Percentiles rank a stretch among this genome's conserved stretches.
These are phyloP conservation scores for Glyptemys insculpta DNA, from an alignment of 2,797 vertebrate genomes.

Conservation along the genomic window DNA sequence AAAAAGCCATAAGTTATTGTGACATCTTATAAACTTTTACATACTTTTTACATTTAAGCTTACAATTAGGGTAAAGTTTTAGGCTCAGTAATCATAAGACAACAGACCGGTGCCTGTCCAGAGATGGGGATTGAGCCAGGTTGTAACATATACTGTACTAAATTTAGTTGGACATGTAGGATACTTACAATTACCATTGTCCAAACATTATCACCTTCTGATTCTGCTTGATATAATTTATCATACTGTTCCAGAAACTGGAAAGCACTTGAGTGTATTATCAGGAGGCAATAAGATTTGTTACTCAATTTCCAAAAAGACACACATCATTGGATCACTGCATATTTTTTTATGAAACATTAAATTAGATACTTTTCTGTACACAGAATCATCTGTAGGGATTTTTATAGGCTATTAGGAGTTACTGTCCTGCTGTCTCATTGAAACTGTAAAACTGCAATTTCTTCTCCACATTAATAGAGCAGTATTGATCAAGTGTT, in stretches of 20 bases:
- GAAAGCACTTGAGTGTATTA: constrained; percentile 14
- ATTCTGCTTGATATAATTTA: constrained; percentile 17
- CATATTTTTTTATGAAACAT: background rate
- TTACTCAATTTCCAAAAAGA: background rate
- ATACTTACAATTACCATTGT: constrained; percentile 11
- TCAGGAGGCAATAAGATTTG: background rate
- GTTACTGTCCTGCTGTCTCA: background rate
- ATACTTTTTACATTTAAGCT: background rate
- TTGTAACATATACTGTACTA: background rate
- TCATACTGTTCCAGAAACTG: constrained; percentile 1
- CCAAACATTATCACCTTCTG: constrained; percentile 11
- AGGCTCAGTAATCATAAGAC: background rate
- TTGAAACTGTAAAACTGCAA: background rate
- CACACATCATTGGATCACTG: background rate
- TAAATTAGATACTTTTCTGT: constrained; percentile 4
- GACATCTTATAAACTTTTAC: background rate
- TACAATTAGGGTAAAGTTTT: background rate
- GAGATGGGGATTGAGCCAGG: background rate
- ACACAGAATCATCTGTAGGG: background rate
- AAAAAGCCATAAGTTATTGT: background rate
- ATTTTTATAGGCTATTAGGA: background rate
- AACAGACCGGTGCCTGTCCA: background rate
- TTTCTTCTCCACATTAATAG: constrained; percentile 1
- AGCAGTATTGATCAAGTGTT: background rate
- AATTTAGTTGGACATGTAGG: background rate